Evolutionary conservation across 2,797 vertebrate species (phyloP).

Genomic region (Euthynnus affinis): DNA sequence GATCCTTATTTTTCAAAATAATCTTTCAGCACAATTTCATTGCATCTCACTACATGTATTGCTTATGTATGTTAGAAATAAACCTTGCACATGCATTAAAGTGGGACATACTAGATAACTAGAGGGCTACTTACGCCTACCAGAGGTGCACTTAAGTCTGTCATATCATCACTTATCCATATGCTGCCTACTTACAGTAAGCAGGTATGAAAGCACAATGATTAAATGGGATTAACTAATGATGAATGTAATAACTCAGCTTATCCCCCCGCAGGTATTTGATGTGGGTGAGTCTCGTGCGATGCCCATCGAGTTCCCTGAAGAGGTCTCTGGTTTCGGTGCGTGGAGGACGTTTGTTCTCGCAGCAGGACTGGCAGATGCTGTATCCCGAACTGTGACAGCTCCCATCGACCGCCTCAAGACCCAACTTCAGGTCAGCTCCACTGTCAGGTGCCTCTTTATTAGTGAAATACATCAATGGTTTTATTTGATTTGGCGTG

Average conservation of each 20-base stretch:
- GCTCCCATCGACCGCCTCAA: constrained; percentile 86
- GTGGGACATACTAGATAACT: too few species aligned
- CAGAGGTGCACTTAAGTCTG: too few species aligned
- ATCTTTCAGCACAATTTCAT: too few species aligned
- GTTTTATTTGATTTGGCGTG: not conserved
- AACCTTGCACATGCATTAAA: too few species aligned
- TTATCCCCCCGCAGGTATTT: constrained; percentile 75
- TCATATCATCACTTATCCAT: too few species aligned
- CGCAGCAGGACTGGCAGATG: constrained; percentile 82
- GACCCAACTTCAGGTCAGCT: constrained; percentile 85
- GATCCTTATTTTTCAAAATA: too few species aligned
- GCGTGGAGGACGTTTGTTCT: constrained; percentile 81
- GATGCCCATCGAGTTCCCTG: constrained; percentile 81
- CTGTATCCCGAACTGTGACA: constrained; percentile 81
- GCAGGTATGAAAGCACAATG: not conserved
- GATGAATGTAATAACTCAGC: not conserved
- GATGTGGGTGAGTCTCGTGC: constrained; percentile 86
- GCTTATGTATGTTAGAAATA: too few species aligned
- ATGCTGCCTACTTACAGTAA: too few species aligned
- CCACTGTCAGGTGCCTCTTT: not conserved
- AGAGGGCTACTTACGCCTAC: too few species aligned
- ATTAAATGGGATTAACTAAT: not conserved
- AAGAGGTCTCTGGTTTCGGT: constrained; percentile 72
- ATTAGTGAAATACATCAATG: not conserved
- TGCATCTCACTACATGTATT: too few species aligned